Base-by-base conservation (phyloP, 1,140 invertebrate genomes). In the Spodoptera litura region DNA sequence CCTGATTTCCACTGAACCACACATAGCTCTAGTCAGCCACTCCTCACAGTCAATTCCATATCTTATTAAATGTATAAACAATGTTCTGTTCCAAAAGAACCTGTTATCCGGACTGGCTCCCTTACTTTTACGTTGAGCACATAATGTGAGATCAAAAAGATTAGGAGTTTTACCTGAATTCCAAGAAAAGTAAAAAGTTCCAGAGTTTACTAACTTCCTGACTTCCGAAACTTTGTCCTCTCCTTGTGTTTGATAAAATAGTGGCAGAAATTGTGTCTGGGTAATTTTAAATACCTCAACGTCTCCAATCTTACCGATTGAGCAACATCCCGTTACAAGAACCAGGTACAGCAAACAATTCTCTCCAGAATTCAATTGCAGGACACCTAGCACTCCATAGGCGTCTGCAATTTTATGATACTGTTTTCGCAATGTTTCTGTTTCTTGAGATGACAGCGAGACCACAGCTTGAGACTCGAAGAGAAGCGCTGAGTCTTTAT, bases 41-140 rank as follows among this genome's bases (percentile, higher is more conserved):
- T 97, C 95, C 81, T 96, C 96, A 87, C 97, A 98, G 86, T 99
- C 96, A 9, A 99, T 97, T 35, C 98, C 98, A 95, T 97, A 99
- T 84, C 98, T 96, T 82, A 99, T 96, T 53, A 99, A 95, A 95
- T 99, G 98, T 66, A 99, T 97, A 89, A 99, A 98, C 78, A 99
- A 95, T 95, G 98, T 98, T 82, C 98, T 96, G 95, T 99, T 99
- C 98, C 98, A 99, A 89, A 99, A 99, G 91, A 99, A 99, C 92
- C 98, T 96, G 87, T 99, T 99, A 93, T 99, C 99, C 79, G 93
- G 83, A 74, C 78, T 88, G 8, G 98, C 98, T 3, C 97, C 97
- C 88, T 97, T 97, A 62, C 96, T 96, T 88, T 97, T 96, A 84
- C 98, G 96, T 92, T 99, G 99, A 55, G 98, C 98, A 95, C 98